Percentiles rank a stretch among this genome's conserved stretches.
Evolutionary conservation across 2,888 invertebrate species (phyloP).

Genomic region (Oscheius sp.): DNA sequence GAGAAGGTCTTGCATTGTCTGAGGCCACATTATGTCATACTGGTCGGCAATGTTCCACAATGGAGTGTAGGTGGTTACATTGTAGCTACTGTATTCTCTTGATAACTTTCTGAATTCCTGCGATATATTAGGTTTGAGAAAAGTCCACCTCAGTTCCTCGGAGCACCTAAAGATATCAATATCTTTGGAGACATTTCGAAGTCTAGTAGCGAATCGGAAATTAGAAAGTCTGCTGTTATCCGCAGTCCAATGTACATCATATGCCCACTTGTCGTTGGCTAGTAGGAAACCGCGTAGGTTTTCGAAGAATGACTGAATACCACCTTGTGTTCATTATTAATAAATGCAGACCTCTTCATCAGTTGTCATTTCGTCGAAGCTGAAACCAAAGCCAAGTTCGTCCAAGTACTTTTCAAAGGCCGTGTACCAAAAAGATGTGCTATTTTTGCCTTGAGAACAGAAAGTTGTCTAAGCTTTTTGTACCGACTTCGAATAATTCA

Average conservation of each 20-base stretch:
- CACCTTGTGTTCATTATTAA: too few species aligned
- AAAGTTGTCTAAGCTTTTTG: constrained; percentile 41
- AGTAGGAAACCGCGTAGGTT: constrained; percentile 59
- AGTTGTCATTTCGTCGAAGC: constrained; percentile 46
- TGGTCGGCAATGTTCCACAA: constrained; percentile 69
- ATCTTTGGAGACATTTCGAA: constrained; percentile 55
- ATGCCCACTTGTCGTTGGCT: constrained; percentile 58
- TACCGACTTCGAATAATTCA: background rate
- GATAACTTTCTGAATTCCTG: constrained; percentile 46
- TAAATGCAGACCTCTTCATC: constrained; percentile 44
- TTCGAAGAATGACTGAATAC: constrained; percentile 52
- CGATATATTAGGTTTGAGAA: background rate
- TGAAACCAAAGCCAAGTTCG: constrained; percentile 57
- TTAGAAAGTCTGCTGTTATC: constrained; percentile 38
- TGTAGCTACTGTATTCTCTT: constrained; percentile 40
- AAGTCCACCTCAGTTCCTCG: constrained; percentile 46
- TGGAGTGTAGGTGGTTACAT: constrained; percentile 58
- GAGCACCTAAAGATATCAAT: constrained; percentile 58
- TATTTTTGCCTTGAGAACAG: constrained; percentile 47
- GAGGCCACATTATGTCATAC: constrained; percentile 69
- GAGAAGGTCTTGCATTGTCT: constrained; percentile 67
- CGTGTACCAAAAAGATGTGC: constrained; percentile 66
- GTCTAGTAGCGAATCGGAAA: constrained; percentile 60
- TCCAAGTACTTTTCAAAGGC: constrained; percentile 59
- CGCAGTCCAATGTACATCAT: constrained; percentile 54